These are phyloP conservation scores for Apistogramma diplotaenia DNA, from an alignment of 2,113 vertebrate genomes.

Conservation along the genomic window DNA sequence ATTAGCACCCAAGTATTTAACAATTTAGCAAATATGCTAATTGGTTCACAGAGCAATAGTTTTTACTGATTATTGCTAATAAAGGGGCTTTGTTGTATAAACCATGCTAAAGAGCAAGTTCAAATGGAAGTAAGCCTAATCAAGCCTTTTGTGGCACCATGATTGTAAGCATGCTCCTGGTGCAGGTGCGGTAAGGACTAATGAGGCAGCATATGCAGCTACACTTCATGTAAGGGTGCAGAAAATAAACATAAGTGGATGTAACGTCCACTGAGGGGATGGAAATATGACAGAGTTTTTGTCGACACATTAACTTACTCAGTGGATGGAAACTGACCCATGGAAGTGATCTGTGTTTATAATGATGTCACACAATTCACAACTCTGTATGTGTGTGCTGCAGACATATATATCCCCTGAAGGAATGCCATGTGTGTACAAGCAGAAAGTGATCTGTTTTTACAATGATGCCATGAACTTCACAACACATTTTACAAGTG, in stretches of 20 bases:
- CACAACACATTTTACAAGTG: neutral
- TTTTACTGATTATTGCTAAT: too few species aligned
- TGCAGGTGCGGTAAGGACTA: neutral
- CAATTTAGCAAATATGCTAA: neutral
- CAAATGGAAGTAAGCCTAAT: too few species aligned
- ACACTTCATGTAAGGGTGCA: neutral
- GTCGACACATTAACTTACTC: neutral
- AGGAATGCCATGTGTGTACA: neutral
- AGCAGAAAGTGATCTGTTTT: neutral
- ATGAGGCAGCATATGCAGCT: neutral
- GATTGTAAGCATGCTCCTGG: too few species aligned
- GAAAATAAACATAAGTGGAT: neutral
- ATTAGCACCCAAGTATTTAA: neutral
- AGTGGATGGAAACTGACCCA: neutral
- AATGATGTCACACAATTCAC: constrained; percentile 4
- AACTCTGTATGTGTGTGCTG: neutral
- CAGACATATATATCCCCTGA: neutral
- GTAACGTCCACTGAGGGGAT: neutral
- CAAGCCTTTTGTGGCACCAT: too few species aligned
- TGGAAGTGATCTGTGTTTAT: neutral
- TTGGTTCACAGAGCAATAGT: neutral
- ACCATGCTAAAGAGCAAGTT: too few species aligned
- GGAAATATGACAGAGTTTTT: neutral
- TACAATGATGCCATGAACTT: neutral
- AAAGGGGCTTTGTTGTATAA: too few species aligned